Evolutionary conservation across 2,888 invertebrate genomes (phyloP).

Genomic region (Diarsia mendica): DNA sequence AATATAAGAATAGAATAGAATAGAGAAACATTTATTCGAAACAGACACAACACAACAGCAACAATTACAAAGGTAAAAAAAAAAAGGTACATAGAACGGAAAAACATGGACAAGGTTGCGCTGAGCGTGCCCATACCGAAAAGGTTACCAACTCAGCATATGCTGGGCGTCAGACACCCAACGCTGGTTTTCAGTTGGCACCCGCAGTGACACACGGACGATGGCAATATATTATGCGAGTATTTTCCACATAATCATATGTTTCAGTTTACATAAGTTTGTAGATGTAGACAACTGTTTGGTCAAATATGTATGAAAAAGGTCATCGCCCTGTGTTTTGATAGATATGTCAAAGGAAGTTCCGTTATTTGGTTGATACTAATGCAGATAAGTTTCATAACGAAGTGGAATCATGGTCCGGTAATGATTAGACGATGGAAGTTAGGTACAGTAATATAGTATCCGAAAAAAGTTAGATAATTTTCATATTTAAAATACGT

Average conservation of each 20-base stretch:
- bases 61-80: too few species aligned
- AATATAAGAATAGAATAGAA: too few species aligned
- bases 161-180: too few species aligned
- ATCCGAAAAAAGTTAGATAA: background rate
- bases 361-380: background rate
- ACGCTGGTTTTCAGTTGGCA: too few species aligned
- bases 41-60: too few species aligned
- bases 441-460: background rate
- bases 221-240: too few species aligned
- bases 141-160: too few species aligned
- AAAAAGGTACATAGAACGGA: too few species aligned
- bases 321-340: background rate
- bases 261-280: background rate
- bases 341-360: constrained; percentile 4
- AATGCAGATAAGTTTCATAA: background rate
- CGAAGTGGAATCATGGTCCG: background rate
- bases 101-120: too few species aligned
- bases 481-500: background rate
- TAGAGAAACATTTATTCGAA: too few species aligned
- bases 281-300: background rate
- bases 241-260: background rate
- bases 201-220: too few species aligned
- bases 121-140: too few species aligned
- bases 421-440: background rate
- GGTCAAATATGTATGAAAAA: background rate